Conservation (phyloP, 2,113 vertebrate genomes). For the Aldabrachelys gigantea region DNA sequence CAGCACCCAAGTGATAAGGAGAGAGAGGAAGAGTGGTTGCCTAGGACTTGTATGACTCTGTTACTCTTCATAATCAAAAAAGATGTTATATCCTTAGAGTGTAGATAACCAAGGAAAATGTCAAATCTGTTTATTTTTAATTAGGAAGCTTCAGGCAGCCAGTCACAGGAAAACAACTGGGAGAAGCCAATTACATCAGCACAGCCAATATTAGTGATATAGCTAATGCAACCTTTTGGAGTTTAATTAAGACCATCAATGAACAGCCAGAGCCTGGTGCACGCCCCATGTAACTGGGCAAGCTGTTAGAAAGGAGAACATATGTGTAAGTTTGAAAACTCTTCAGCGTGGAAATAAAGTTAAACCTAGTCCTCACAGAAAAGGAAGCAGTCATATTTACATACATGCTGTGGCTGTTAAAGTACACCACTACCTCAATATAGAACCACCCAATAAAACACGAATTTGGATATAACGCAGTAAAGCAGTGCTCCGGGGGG, state of each 20-base stretch:
- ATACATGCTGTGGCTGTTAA: neutral
- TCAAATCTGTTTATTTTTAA: slow-evolving; percentile 76
- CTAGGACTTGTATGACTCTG: neutral
- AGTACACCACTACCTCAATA: too few relatives aligned
- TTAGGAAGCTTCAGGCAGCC: slow-evolving; percentile 67
- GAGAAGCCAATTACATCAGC: slow-evolving; percentile 47
- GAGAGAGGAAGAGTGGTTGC: neutral
- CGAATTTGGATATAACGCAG: too few relatives aligned
- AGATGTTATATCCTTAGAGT: neutral
- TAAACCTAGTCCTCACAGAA: neutral
- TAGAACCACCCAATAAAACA: too few relatives aligned
- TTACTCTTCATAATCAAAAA: slow-evolving; percentile 13
- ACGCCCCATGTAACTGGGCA: neutral
- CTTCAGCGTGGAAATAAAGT: neutral
- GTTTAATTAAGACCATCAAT: slow-evolving; percentile 64
- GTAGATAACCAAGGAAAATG: slow-evolving; percentile 26
- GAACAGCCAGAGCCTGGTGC: slow-evolving; percentile 10
- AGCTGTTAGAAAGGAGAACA: neutral
- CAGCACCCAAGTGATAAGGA: neutral
- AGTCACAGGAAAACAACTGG: neutral
- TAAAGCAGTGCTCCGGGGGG: too few relatives aligned
- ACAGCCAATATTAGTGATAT: slow-evolving; percentile 5
- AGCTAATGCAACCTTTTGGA: slow-evolving; percentile 32
- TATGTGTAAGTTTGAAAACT: neutral
- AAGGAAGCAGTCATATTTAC: neutral